Evolutionary conservation across 2,113 vertebrate species (phyloP).

Genomic region (Cololabis saira): DNA sequence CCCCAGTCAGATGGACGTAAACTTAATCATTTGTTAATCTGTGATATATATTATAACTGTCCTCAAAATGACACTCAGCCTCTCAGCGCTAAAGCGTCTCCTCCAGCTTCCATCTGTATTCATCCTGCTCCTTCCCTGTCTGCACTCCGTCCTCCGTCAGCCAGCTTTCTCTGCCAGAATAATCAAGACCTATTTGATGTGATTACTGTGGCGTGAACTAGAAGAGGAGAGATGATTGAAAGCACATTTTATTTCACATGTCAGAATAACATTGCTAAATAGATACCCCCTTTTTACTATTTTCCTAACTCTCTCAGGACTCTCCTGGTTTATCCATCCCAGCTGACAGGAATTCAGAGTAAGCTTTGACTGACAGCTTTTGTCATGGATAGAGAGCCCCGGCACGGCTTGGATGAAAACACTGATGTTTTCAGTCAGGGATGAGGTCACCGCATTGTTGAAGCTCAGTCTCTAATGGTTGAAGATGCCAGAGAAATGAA

Average conservation of each 20-base stretch:
- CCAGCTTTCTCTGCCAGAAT: constrained; percentile 30
- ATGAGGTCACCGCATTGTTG: constrained; percentile 35
- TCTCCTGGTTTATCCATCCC: constrained; percentile 23
- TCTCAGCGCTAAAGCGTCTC: constrained; percentile 5
- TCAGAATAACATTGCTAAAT: constrained; percentile 44
- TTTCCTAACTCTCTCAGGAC: constrained; percentile 21
- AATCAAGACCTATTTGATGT: constrained; percentile 54
- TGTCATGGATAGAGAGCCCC: constrained; percentile 25
- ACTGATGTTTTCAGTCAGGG: constrained; percentile 28
- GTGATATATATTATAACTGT: constrained; percentile 2
- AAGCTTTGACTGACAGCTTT: constrained; percentile 48
- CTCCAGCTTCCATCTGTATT: constrained; percentile 42
- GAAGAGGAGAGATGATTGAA: constrained; percentile 30
- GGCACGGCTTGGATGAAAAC: constrained; percentile 32
- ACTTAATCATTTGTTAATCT: constrained; percentile 20
- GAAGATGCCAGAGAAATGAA: constrained; percentile 6
- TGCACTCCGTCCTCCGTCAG: constrained; percentile 35
- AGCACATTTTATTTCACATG: constrained; percentile 46
- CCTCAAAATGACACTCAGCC: background rate
- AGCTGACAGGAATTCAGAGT: constrained; percentile 15
- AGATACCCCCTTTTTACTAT: constrained; percentile 15
- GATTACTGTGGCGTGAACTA: constrained; percentile 50
- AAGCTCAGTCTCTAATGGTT: constrained; percentile 30
- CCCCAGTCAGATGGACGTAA: background rate
- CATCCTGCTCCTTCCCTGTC: constrained; percentile 20